Evolutionary conservation across 2,888 invertebrate genomes (phyloP), one percentile per base, ranked within the genome.

Genomic region (Hybos culiciformis): DNA sequence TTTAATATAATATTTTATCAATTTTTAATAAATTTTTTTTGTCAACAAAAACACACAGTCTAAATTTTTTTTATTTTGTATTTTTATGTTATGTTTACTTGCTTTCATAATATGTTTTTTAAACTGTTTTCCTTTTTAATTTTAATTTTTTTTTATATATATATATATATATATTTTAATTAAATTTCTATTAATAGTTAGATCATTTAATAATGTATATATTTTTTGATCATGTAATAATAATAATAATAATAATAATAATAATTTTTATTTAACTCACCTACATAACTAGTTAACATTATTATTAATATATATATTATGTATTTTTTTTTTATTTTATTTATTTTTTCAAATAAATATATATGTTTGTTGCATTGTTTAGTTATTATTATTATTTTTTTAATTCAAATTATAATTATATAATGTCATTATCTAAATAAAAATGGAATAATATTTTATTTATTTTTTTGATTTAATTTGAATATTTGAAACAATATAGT

Each of bases 261-360:
- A 57, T 53, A 53, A 48, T 54, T 57, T 51, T 57, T 61, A 58
- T 61, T 59, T 61, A 61, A 60, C 58, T 62, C 59, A 60, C 62
- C 62, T 61, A 61, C 60, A 62, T 60, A 61, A 61, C 60, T 61
- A 61, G 62, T 61, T 61, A 61, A 61, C 60, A 61, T 60, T 53
- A 54, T 55, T 51, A 59, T 56, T 56, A 53, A 58, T 33, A 11
- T n/a, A 21, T n/a, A n/a, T n/a, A n/a, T n/a, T n/a, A n/a, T n/a
- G n/a, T n/a, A n/a, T n/a, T n/a, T n/a, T n/a, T n/a, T n/a, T n/a
- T n/a, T n/a, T n/a, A n/a, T n/a, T n/a, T n/a, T n/a, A n/a, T n/a
- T n/a, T n/a, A n/a, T n/a, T n/a, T n/a, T n/a, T n/a, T n/a, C n/a
- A n/a, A n/a, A n/a, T n/a, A n/a, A n/a, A n/a, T n/a, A n/a, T n/a